Conservation (phyloP, 2,888 invertebrate species). For the Boloria euphrosyne region DNA sequence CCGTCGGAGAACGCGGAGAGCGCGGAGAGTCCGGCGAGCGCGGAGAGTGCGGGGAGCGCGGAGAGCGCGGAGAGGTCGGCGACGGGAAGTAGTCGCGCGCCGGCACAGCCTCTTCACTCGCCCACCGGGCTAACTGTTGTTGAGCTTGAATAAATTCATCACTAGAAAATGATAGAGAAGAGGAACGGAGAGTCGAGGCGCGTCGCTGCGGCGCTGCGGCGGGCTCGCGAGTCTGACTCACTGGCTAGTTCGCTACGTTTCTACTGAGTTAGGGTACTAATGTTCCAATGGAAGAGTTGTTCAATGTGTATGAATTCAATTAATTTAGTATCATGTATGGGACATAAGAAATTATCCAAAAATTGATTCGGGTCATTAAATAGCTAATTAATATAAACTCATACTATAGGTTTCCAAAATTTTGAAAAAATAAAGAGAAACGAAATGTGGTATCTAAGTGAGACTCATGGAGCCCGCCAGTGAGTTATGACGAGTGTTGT, state of each 20-base stretch:
- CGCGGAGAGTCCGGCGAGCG: slow-evolving; percentile 25
- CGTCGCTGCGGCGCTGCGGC: slow-evolving; percentile 46
- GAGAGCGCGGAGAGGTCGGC: slow-evolving; percentile 51
- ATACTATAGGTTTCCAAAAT: too few relatives aligned
- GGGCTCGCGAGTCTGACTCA: slow-evolving; percentile 44
- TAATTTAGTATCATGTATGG: too few relatives aligned
- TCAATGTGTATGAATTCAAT: too few relatives aligned
- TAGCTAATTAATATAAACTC: too few relatives aligned
- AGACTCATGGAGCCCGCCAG: slow-evolving; percentile 45
- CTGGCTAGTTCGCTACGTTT: not conserved
- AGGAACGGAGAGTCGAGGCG: slow-evolving; percentile 85
- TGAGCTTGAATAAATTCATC: slow-evolving; percentile 98
- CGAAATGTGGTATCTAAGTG: slow-evolving; percentile 5
- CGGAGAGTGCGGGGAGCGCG: slow-evolving; percentile 42
- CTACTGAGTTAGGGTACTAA: too few relatives aligned
- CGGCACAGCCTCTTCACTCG: slow-evolving; percentile 92
- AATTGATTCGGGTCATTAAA: too few relatives aligned
- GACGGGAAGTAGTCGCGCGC: slow-evolving; percentile 76
- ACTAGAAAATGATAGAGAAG: slow-evolving; percentile 95
- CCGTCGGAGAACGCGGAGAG: slow-evolving; percentile 45
- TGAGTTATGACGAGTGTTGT: slow-evolving; percentile 39
- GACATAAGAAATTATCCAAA: too few relatives aligned
- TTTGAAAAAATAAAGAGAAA: not conserved
- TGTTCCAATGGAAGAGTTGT: too few relatives aligned
- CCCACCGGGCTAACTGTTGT: slow-evolving; percentile 97